Percentiles rank a stretch among this genome's conserved stretches.
These are phyloP conservation scores for Tiliacea citrago DNA, from an alignment of 2,888 invertebrate genomes.

Conservation along the genomic window DNA sequence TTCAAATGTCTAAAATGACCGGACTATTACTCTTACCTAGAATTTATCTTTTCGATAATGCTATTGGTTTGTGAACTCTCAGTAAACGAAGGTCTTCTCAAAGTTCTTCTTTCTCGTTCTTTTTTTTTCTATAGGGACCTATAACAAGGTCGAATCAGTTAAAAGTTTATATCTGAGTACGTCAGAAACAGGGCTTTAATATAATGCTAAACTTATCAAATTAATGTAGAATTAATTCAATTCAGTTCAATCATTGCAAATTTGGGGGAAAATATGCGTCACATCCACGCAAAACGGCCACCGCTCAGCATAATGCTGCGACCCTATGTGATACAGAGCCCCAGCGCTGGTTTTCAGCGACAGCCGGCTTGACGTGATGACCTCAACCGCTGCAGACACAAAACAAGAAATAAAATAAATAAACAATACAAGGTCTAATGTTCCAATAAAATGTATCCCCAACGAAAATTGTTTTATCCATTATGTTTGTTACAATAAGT, in stretches of 20 bases:
- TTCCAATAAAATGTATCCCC: neutral
- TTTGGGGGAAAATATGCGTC: neutral
- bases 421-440: neutral
- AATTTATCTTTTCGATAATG: neutral
- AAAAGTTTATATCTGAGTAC: neutral
- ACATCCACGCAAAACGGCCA: no score
- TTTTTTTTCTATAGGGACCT: neutral
- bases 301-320: no score
- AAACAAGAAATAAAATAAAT: neutral
- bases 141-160: neutral
- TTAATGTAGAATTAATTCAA: neutral
- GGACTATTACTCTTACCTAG: neutral
- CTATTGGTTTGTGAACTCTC: neutral
- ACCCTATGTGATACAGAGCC: no score
- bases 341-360: no score
- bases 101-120: neutral
- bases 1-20: no score
- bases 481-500: constrained; percentile 7
- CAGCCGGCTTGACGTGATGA: neutral
- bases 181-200: neutral
- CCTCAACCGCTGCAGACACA: neutral
- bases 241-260: neutral
- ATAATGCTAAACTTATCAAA: neutral
- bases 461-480: neutral
- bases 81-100: neutral